Conservation (phyloP, 2,888 invertebrate species). For the Dysmachus trigonus region DNA sequence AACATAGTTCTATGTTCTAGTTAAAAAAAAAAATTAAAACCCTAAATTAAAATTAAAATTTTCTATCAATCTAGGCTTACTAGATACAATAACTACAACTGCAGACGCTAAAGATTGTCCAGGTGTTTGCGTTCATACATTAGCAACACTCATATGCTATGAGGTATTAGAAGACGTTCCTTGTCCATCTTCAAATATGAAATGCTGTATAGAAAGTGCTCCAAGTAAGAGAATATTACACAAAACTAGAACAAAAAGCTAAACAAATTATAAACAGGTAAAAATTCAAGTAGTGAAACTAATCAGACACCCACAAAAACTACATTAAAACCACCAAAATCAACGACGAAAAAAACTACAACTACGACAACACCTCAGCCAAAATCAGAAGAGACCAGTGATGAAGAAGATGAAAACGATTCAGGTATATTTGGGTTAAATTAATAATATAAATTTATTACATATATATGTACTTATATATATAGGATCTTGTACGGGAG, state of each 20-base stretch:
- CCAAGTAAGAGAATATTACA: constrained; percentile 65
- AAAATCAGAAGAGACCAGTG: constrained; percentile 54
- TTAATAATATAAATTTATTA: not conserved
- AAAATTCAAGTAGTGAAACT: constrained; percentile 56
- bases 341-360: constrained; percentile 57
- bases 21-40: no score
- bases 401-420: constrained; percentile 54
- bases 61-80: constrained; percentile 69
- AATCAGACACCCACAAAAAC: constrained; percentile 56
- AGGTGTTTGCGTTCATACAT: constrained; percentile 85
- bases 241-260: not conserved
- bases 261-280: not conserved
- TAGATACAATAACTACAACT: constrained; percentile 86
- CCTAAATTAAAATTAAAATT: not conserved
- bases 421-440: no score
- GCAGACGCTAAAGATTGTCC: constrained; percentile 88
- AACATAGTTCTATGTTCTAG: no score
- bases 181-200: constrained; percentile 82
- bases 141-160: constrained; percentile 86
- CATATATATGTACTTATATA: not conserved
- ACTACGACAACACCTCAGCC: constrained; percentile 57
- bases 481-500: constrained; percentile 73
- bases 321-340: constrained; percentile 54
- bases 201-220: constrained; percentile 83
- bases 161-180: constrained; percentile 84